Evolutionary conservation across 2,888 invertebrate genomes (phyloP).

Genomic region (Melanostoma scalare): DNA sequence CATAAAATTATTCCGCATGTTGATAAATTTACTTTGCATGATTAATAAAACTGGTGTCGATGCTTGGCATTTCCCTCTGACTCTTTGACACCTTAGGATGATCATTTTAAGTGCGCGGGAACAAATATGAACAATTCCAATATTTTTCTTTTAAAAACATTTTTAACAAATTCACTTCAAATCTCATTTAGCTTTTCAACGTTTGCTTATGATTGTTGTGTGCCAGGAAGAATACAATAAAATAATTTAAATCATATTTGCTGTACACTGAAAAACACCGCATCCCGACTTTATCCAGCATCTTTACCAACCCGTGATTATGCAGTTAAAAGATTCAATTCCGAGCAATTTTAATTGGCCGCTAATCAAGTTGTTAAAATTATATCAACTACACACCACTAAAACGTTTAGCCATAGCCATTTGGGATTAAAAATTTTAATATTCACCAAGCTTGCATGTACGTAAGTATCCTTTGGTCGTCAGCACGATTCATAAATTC

Average conservation of each 20-base stretch:
- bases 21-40: constrained; percentile 61
- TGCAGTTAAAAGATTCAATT: constrained; percentile 15
- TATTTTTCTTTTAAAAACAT: too few species aligned
- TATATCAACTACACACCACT: constrained; percentile 20
- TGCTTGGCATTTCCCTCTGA: too few species aligned
- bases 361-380: constrained; percentile 69
- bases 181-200: too few species aligned
- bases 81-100: too few species aligned
- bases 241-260: neutral
- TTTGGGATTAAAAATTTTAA: constrained; percentile 39
- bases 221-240: too few species aligned
- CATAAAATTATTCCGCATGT: constrained; percentile 62
- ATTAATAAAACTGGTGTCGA: neutral
- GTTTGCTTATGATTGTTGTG: too few species aligned
- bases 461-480: constrained; percentile 27
- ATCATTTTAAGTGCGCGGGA: too few species aligned
- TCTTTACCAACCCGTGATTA: constrained; percentile 9
- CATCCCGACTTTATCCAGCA: constrained; percentile 12
- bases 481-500: constrained; percentile 56
- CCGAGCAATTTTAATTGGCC: constrained; percentile 63
- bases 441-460: constrained; percentile 43
- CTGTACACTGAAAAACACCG: constrained; percentile 1
- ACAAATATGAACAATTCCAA: too few species aligned
- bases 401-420: neutral
- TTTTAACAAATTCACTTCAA: too few species aligned